Base-by-base conservation (phyloP, 2,797 vertebrate genomes). In the Lacerta viridis region DNA sequence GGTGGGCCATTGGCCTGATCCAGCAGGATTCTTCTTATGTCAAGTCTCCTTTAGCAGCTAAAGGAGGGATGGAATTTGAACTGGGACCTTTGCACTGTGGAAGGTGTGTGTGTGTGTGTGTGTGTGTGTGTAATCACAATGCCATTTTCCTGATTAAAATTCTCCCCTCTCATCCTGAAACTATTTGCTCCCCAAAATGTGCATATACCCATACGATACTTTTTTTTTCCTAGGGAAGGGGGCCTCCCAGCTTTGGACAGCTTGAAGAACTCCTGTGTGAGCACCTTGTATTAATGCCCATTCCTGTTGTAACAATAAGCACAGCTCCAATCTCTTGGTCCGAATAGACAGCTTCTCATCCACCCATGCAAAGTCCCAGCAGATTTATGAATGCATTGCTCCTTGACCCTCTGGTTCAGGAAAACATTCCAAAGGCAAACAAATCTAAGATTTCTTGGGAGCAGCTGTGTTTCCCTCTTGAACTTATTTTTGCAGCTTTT, bases 401-500 rank as follows among this genome's bases (percentile, higher is more conserved):
- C 77, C 89, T 77, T 17, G 17, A 64, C 87, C 93, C 91, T 83
- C 88, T 80, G 43, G 46, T 33, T 76, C 29, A 81, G 75, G 91
- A 85, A 83, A 87, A 7, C 2, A 8, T 80, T 90, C 92, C 93
- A 86, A 80, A 88, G 89, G 93, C 90, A 79, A 89, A 64, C 43
- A 89, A 69, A 71, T 64, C 87, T 89, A 83, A 1, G 1, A 76
- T 94, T 0, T 0, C 59, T 72, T 68, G 82, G 90, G 88, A 94
- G 86, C 93, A 91, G 93, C 89, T 95, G 94, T 0, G 0, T 87
- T 90, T 94, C 87, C 80, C 64, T 89, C 92, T 94, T 92, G 87
- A 92, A 83, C 89, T 94, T 82, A 93, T 93, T 88, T 94, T 93
- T 92, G 91, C 89, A 90, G 84, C 88, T 80, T 80, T 86, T 91